Conservation (phyloP, 2,113 vertebrate genomes). For the Hoplias malabaricus region DNA sequence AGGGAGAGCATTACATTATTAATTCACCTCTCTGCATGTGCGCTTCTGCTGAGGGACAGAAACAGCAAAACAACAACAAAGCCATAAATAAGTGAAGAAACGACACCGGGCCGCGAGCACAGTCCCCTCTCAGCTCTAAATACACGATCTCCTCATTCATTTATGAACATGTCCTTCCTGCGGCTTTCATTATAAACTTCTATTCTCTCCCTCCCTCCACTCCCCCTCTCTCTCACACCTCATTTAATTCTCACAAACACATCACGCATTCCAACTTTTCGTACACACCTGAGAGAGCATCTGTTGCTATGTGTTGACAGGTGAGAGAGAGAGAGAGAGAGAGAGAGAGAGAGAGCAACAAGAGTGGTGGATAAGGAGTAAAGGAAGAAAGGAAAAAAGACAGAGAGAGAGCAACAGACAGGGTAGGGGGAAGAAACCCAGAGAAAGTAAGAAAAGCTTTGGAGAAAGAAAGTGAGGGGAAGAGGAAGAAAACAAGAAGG, state of each 20-base stretch:
- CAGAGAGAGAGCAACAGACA: not conserved
- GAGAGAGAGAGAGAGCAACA: no score
- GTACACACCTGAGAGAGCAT: not conserved
- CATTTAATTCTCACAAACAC: slow-evolving; percentile 19
- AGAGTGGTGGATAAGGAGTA: not conserved
- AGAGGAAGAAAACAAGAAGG: no score
- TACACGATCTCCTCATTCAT: slow-evolving; percentile 9
- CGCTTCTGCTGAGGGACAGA: slow-evolving; percentile 9
- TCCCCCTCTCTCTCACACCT: slow-evolving; percentile 9
- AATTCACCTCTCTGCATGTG: not conserved
- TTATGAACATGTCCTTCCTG: slow-evolving; percentile 9
- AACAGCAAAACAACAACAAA: slow-evolving; percentile 24
- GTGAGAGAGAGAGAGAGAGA: not conserved
- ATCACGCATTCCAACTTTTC: not conserved
- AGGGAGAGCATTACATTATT: slow-evolving; percentile 10
- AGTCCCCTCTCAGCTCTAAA: slow-evolving; percentile 10
- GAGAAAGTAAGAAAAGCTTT: no score
- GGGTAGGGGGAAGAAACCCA: no score
- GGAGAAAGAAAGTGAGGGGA: no score
- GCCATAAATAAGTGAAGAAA: slow-evolving; percentile 23
- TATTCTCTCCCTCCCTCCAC: not conserved
- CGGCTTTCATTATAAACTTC: not conserved
- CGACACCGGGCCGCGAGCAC: slow-evolving; percentile 15
- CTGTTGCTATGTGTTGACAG: not conserved
- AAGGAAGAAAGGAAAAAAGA: not conserved